Evolutionary conservation across 2,888 invertebrate species (phyloP), one percentile per base, ranked within the genome.

Genomic region (Ochropleura leucogaster): DNA sequence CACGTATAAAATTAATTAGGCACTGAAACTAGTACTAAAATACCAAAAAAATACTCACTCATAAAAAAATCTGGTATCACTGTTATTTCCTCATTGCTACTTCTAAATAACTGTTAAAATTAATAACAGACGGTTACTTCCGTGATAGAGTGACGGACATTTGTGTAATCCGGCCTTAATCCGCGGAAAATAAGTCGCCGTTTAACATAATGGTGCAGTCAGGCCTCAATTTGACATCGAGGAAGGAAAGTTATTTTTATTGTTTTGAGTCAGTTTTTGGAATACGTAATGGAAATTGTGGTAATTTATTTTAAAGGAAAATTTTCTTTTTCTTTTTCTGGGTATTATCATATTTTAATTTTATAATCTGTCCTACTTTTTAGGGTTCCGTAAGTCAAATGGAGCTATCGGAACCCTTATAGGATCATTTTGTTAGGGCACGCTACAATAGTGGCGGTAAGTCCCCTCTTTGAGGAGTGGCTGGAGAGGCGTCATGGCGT

Each of bases 141-240:
- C 44, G 42, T 72, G 68, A 80, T 68, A 73, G 51, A 83, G 77
- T 74, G 81, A 76, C 71, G 77, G 60, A 69, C 77, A 75, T 78
- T 79, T 72, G 76, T 74, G 66, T 86, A 86, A 87, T 85, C 88
- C 74, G 59, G 69, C 82, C 72, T 85, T 83, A 85, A 89, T 80
- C 84, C 81, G 42, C 46, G 49, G 70, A 68, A 79, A 87, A 88
- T 83, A 84, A 80, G 84, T 77, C 68, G 46, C 49, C 71, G 59
- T 80, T 83, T 79, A 84, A 84, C 65, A 79, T 82, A 81, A 85
- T 80, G 78, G 69, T 63, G 62, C 64, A 80, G 57, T 60, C 53
- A 55, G 49, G 62, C 59, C 72, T 47, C 65, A 64, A 74, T 77
- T 71, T 80, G 55, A 72, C 77, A 62, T 20, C n/a, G 20, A 4